Conservation (phyloP, 2,797 vertebrate species). For the Orientallactaga sibirica region DNA sequence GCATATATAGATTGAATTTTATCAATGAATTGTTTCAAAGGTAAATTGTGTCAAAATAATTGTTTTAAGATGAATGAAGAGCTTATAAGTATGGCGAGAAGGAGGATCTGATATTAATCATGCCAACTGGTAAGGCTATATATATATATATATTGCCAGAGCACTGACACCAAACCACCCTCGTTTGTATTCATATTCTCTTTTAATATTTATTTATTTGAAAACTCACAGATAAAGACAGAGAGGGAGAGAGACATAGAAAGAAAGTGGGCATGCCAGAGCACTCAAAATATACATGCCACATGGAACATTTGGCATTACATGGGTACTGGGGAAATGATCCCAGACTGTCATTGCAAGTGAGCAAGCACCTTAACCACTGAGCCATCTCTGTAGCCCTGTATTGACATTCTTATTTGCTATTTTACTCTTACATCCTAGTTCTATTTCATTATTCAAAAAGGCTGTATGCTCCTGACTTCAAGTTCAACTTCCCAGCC, state of each 20-base stretch:
- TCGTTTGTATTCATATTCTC: no score
- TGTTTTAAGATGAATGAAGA: slow-evolving; percentile 30
- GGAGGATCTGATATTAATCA: not conserved
- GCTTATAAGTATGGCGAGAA: not conserved
- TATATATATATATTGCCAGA: not conserved
- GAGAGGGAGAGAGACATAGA: no score
- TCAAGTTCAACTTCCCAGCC: not conserved
- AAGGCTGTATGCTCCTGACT: not conserved
- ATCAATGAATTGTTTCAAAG: slow-evolving; percentile 38
- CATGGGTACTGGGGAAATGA: no score
- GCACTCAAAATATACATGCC: no score
- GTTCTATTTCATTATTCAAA: not conserved
- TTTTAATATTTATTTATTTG: no score
- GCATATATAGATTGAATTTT: slow-evolving; percentile 2
- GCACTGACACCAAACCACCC: not conserved
- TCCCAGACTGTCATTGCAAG: no score
- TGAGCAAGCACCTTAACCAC: no score
- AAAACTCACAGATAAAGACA: no score
- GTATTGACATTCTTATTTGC: no score
- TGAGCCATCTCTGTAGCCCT: no score
- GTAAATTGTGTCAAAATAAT: not conserved
- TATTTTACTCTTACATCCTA: not conserved
- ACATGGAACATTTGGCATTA: no score
- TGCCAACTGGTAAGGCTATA: not conserved
- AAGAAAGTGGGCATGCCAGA: no score